Evolutionary conservation across 2,888 invertebrate species (phyloP).

Genomic region (Zeuzera pyrina): DNA sequence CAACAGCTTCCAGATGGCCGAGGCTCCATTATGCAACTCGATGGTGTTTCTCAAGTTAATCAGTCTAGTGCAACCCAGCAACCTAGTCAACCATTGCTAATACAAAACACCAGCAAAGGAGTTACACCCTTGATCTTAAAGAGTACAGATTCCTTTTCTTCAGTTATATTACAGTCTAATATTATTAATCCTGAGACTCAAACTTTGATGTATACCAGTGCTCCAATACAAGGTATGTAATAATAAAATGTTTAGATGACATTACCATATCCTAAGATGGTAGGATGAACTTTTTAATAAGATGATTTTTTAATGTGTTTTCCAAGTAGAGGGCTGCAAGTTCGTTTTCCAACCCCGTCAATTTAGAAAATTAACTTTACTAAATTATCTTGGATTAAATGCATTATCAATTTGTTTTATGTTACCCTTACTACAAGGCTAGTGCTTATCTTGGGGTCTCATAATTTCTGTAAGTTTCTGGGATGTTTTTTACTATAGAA

Average conservation of each 20-base stretch:
- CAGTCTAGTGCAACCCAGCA: constrained; percentile 31
- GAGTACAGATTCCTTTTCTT: constrained; percentile 59
- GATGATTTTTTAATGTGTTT: too few species aligned
- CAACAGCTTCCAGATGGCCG: constrained; percentile 44
- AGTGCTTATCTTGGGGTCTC: too few species aligned
- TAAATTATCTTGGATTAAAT: too few species aligned
- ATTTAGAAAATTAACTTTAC: too few species aligned
- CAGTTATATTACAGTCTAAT: constrained; percentile 79
- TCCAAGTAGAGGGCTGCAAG: too few species aligned
- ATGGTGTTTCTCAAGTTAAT: constrained; percentile 34
- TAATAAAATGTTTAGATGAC: background rate
- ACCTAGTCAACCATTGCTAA: constrained; percentile 39
- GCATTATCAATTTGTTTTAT: too few species aligned
- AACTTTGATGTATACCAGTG: constrained; percentile 64
- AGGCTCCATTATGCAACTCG: constrained; percentile 39
- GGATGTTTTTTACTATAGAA: background rate
- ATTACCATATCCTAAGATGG: too few species aligned
- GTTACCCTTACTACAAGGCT: too few species aligned
- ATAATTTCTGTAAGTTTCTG: too few species aligned
- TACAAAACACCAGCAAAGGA: constrained; percentile 50
- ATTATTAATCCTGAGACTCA: constrained; percentile 65
- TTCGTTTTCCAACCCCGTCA: too few species aligned
- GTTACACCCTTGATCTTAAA: constrained; percentile 55
- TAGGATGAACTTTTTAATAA: too few species aligned
- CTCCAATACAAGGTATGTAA: constrained; percentile 53